These are phyloP conservation scores for Argyrosomus regius DNA, from an alignment of 2,797 vertebrate species.

Conservation along the genomic window DNA sequence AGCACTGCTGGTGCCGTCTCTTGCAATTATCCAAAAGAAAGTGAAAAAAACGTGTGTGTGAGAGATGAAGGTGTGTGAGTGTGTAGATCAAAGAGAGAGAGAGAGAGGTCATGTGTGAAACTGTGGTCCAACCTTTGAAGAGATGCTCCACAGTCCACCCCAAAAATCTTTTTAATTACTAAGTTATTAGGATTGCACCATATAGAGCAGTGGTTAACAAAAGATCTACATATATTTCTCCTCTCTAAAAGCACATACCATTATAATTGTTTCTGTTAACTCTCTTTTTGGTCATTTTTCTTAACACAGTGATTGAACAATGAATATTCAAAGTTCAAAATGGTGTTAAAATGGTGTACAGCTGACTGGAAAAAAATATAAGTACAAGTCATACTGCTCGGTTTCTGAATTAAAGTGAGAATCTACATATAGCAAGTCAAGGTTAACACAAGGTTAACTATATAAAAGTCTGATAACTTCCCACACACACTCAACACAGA, in stretches of 20 bases:
- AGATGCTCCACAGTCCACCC: background rate
- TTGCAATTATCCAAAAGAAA: constrained; percentile 48
- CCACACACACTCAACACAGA: constrained; percentile 35
- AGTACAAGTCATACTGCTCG: background rate
- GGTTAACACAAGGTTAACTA: constrained; percentile 1
- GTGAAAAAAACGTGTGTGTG: constrained; percentile 30
- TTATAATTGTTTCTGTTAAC: no score
- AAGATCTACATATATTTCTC: no score
- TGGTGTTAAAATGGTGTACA: no score
- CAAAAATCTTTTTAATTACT: background rate
- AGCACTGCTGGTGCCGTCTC: constrained; percentile 57
- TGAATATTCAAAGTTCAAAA: no score
- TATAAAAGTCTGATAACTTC: constrained; percentile 34
- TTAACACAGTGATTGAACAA: no score
- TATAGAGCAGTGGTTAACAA: no score
- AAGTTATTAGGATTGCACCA: no score
- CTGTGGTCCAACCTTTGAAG: constrained; percentile 19
- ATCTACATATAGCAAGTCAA: constrained; percentile 35
- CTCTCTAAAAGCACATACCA: no score
- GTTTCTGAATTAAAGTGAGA: constrained; percentile 22
- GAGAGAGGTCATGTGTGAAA: constrained; percentile 16
- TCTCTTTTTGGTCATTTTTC: no score
- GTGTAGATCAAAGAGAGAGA: constrained; percentile 25
- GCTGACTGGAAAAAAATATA: background rate
- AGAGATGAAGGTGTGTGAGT: constrained; percentile 23